Base-by-base conservation (phyloP, 2,797 vertebrate genomes). In the Myoxocephalus aenaeus region DNA sequence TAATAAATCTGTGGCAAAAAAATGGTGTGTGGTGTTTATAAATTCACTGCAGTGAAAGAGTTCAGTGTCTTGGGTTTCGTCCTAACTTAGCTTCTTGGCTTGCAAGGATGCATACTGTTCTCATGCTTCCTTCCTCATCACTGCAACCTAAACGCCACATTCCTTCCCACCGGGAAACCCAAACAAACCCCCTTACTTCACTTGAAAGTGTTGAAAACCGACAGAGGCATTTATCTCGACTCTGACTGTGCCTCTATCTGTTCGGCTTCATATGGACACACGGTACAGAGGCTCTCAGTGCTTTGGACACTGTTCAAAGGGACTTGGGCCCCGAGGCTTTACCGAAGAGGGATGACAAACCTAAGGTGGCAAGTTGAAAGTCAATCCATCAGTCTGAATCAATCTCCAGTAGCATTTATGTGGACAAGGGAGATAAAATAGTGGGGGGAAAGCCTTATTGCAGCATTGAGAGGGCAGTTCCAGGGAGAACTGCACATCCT, bases 371-470 rank as follows among this genome's bases (percentile, higher is more conserved):
- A 69, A 79, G 73, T 70, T 73, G 69, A 85, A 88, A 89, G 86
- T 86, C 80, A 38, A 75, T 87, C 80, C 74, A 80, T 91, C 87
- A 86, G 80, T 82, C 65, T 69, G 83, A 79, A 90, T 86, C 81
- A 82, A 88, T 86, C 77, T 88, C 77, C 50, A 61, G 70, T 63
- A 83, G 82, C 81, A 79, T 71, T 87, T 80, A 36, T 51, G 82
- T 84, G 66, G 88, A 86, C 83, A 77, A 56, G 20, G 62, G 65
- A 66, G 80, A 86, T 80, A 70, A 88, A 84, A 86, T 73, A 57
- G 32, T 0, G 29, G 3, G 25, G 73, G 62, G 46, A 48, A 73
- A 73, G 75, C 48, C 59, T 75, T 86, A 61, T 75, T 83, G 78
- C 79, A 78, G 73, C 71, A 73, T 32, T 70, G 75, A 65, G 65